These are phyloP conservation scores for Protonemura montana DNA, from an alignment of 2,888 invertebrate species.

Conservation along the genomic window DNA sequence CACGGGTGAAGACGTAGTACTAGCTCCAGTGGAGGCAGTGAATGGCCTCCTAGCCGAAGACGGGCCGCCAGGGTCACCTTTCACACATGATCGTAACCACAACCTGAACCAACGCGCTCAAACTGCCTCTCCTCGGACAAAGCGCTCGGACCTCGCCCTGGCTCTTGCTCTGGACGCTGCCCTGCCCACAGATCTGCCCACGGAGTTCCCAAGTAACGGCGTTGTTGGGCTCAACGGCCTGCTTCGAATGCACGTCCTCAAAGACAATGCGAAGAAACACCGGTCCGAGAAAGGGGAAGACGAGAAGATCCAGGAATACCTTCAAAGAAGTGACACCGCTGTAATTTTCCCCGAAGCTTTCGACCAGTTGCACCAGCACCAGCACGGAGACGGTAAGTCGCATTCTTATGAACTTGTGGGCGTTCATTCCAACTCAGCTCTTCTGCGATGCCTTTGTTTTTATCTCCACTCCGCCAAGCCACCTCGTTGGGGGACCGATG, in stretches of 20 bases:
- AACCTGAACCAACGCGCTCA: conserved; percentile 54
- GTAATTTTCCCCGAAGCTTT: conserved; percentile 63
- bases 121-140: too few species aligned
- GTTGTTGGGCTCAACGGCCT: neutral
- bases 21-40: conserved; percentile 52
- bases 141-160: too few species aligned
- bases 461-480: neutral
- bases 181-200: conserved; percentile 28
- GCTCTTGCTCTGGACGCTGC: too few species aligned
- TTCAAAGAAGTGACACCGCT: conserved; percentile 63
- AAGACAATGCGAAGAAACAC: neutral
- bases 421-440: too few species aligned
- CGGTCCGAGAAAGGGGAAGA: conserved; percentile 52
- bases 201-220: conserved; percentile 39
- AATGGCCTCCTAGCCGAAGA: conserved; percentile 50
- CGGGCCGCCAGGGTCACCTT: conserved; percentile 34
- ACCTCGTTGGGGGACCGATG: neutral
- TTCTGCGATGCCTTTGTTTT: neutral
- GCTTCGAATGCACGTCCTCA: neutral
- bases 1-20: conserved; percentile 54
- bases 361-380: neutral
- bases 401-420: too few species aligned
- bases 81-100: conserved; percentile 57
- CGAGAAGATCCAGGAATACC: conserved; percentile 60
- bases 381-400: conserved; percentile 13